phyloP scores from a whole-genome alignment of 2,888 invertebrate species.

The Drosophila monieri region DNA sequence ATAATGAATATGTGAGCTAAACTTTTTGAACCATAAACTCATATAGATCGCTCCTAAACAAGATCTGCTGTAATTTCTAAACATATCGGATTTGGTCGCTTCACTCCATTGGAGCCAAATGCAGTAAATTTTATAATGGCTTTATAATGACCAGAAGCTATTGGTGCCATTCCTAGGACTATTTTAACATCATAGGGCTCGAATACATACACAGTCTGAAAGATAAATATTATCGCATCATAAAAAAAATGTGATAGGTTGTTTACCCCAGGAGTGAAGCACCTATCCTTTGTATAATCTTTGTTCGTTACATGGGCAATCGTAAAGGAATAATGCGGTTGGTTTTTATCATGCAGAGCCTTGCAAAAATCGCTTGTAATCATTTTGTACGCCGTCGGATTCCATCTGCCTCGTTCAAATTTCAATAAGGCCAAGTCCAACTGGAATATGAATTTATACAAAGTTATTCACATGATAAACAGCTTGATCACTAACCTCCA shows the following conservation, averaged over 20 bases:
- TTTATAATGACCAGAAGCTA: conserved; percentile 4
- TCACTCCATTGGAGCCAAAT: neutral
- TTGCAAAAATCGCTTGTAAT: neutral
- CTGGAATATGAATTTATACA: neutral
- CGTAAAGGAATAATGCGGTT: conserved; percentile 3
- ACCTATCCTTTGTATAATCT: conserved; percentile 1
- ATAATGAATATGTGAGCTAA: neutral
- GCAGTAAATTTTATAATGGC: neutral
- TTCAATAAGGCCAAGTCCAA: neutral
- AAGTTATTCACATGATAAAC: neutral
- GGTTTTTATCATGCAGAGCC: conserved; percentile 4
- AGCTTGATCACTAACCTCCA: neutral
- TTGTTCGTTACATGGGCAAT: conserved; percentile 3
- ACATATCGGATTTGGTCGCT: neutral
- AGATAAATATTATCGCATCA: neutral
- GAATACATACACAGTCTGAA: neutral
- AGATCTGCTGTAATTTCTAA: neutral
- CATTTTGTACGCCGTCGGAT: neutral
- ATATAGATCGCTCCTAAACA: neutral
- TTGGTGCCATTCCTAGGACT: neutral
- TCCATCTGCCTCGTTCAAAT: neutral
- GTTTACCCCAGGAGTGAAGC: conserved; percentile 2
- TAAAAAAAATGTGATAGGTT: neutral
- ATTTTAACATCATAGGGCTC: neutral
- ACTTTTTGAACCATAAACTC: neutral